Percentiles rank a stretch among this genome's conserved stretches.
These are phyloP conservation scores for Oncorhynchus masou DNA, from an alignment of 2,113 vertebrate genomes.

Conservation along the genomic window DNA sequence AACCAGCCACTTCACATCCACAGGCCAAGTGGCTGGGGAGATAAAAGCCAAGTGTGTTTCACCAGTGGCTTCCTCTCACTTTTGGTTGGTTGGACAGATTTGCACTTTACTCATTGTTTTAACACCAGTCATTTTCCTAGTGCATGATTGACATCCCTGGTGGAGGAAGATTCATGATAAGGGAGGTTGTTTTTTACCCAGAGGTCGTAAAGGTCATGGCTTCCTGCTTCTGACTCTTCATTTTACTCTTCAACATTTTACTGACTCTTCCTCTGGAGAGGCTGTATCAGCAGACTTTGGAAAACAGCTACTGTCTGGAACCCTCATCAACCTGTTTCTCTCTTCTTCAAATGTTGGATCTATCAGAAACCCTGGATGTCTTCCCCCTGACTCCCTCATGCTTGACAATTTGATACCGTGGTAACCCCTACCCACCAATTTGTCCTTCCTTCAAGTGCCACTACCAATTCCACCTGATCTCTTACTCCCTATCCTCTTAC, in stretches of 20 bases:
- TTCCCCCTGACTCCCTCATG: background rate
- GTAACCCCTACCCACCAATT: background rate
- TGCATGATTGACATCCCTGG: background rate
- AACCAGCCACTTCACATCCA: constrained; percentile 31
- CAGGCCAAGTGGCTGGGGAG: constrained; percentile 35
- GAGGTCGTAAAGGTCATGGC: constrained; percentile 8
- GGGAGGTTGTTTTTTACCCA: background rate
- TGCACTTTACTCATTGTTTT: constrained; percentile 1
- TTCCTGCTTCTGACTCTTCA: constrained; percentile 16
- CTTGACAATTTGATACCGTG: background rate
- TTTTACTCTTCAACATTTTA: constrained; percentile 6
- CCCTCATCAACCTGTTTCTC: background rate
- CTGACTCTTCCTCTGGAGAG: background rate
- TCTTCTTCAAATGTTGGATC: background rate
- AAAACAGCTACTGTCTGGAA: background rate
- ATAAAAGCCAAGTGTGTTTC: constrained; percentile 24
- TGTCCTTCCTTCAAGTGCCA: constrained; percentile 8
- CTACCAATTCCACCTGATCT: constrained; percentile 16
- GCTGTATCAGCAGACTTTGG: background rate
- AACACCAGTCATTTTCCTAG: background rate
- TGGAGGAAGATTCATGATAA: background rate
- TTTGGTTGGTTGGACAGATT: constrained; percentile 20
- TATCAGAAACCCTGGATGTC: too few species aligned
- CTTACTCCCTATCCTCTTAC: constrained; percentile 46
- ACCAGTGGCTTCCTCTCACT: constrained; percentile 8